Conservation (phyloP, 2,888 invertebrate genomes). For the Bombylius major region DNA sequence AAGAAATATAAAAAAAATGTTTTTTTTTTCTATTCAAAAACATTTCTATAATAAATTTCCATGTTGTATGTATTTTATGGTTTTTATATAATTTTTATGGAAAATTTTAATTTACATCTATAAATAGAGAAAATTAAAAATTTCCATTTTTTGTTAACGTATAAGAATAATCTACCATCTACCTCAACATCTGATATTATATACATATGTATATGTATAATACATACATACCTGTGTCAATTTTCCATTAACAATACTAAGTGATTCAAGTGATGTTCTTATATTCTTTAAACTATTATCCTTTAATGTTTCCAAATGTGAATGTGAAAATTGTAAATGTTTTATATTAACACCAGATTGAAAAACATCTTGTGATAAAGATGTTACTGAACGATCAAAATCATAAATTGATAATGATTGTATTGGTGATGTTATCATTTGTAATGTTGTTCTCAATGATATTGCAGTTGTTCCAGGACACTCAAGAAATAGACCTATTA, state of each 20-base stretch:
- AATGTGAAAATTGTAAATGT: constrained; percentile 67
- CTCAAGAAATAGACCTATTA: constrained; percentile 66
- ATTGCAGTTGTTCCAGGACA: constrained; percentile 71
- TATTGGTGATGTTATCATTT: constrained; percentile 53
- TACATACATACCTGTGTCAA: constrained; percentile 32
- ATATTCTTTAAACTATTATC: constrained; percentile 60
- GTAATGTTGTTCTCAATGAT: constrained; percentile 59
- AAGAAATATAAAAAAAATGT: too few relatives aligned
- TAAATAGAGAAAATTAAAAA: too few relatives aligned
- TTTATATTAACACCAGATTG: constrained; percentile 53
- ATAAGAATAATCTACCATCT: too few relatives aligned
- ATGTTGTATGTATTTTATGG: too few relatives aligned
- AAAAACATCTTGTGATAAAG: constrained; percentile 62
- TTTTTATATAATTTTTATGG: too few relatives aligned
- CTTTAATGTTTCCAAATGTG: constrained; percentile 56
- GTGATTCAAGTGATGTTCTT: constrained; percentile 61
- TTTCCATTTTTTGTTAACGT: too few relatives aligned
- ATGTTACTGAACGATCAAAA: constrained; percentile 66
- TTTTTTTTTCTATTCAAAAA: too few relatives aligned
- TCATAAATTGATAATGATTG: constrained; percentile 83
- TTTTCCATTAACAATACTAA: constrained; percentile 65
- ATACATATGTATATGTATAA: too few relatives aligned
- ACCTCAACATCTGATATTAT: too few relatives aligned
- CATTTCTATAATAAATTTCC: too few relatives aligned
- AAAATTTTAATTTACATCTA: too few relatives aligned